Conservation (phyloP, 2,888 invertebrate genomes). For the Catocala sponsa region DNA sequence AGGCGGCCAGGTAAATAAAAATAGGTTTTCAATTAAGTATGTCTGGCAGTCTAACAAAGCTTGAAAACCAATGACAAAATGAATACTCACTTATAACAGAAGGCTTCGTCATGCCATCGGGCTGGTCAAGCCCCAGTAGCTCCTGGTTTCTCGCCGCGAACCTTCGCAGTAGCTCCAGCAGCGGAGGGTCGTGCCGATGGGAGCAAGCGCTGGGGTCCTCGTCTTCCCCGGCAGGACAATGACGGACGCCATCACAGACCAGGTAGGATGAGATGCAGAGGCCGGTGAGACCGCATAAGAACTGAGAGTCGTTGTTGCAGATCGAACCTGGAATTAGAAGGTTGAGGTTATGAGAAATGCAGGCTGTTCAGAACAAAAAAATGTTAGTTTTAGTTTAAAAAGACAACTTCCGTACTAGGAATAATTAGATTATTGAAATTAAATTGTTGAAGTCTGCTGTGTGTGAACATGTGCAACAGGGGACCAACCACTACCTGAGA, state of each 20-base stretch:
- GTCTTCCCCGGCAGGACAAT: constrained; percentile 90
- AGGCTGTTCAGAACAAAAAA: no score
- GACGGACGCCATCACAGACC: constrained; percentile 90
- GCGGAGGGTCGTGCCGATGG: constrained; percentile 75
- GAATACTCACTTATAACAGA: constrained; percentile 84
- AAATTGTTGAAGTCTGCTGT: no score
- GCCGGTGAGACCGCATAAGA: constrained; percentile 74
- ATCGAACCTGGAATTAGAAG: constrained; percentile 67
- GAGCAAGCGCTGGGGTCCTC: constrained; percentile 81
- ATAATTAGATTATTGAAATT: no score
- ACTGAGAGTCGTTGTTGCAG: constrained; percentile 79
- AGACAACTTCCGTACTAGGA: no score
- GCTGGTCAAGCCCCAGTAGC: constrained; percentile 75
- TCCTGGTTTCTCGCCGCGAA: constrained; percentile 82
- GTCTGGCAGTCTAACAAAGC: no score
- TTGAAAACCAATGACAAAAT: no score
- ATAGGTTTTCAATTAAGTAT: no score
- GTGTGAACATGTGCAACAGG: no score
- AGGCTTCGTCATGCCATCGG: constrained; percentile 78
- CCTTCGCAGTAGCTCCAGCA: constrained; percentile 76
- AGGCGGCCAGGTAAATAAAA: no score
- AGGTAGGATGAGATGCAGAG: constrained; percentile 90
- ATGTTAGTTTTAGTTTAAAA: no score
- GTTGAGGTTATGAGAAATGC: no score
- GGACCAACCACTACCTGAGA: no score